A percentile compares a stretch with the other conserved stretches of the same genome.
Evolutionary conservation across 2,113 vertebrate genomes (phyloP).

Genomic region (Danionella cerebrum): DNA sequence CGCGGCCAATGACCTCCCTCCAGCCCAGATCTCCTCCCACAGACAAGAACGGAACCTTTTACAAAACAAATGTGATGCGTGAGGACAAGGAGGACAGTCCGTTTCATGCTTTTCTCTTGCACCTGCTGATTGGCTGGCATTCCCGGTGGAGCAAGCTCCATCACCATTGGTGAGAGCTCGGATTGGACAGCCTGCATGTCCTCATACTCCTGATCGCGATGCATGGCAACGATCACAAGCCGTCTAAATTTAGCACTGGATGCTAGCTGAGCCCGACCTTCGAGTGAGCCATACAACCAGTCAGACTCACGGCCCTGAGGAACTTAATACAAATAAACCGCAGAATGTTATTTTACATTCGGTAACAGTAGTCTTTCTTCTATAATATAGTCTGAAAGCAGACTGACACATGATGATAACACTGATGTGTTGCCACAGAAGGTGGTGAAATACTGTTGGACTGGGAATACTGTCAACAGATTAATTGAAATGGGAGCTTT

Average conservation of each 20-base stretch:
- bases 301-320: conserved; percentile 90
- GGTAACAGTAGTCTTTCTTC: too few species aligned
- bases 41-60: conserved; percentile 89
- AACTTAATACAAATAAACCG: conserved; percentile 60
- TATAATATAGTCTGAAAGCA: too few species aligned
- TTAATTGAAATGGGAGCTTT: too few species aligned
- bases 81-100: neutral
- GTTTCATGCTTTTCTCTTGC: conserved; percentile 21
- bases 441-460: too few species aligned
- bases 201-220: conserved; percentile 84
- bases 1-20: conserved; percentile 69
- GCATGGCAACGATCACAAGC: conserved; percentile 78
- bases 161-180: conserved; percentile 85
- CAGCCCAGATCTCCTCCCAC: conserved; percentile 90
- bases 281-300: conserved; percentile 87
- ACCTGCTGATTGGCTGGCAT: conserved; percentile 86
- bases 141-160: conserved; percentile 83
- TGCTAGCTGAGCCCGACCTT: conserved; percentile 80
- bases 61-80: neutral
- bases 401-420: too few species aligned
- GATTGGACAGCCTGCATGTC: conserved; percentile 84
- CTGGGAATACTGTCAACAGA: too few species aligned
- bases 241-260: conserved; percentile 78
- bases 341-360: too few species aligned
- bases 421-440: too few species aligned